Conservation (phyloP, 2,888 invertebrate genomes). For the Erebia palarica region DNA sequence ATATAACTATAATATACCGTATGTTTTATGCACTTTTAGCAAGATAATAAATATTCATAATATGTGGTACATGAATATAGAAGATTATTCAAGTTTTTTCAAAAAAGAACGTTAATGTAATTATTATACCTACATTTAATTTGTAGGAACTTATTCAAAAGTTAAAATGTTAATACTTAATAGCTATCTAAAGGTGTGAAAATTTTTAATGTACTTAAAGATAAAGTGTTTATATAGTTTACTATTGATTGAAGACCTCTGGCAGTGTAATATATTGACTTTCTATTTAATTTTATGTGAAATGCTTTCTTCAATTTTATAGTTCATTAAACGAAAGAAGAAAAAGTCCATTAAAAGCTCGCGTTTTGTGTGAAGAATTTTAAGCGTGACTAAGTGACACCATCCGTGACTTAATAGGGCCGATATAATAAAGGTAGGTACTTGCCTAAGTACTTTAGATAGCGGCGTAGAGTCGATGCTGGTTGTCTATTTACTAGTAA, state of each 20-base stretch:
- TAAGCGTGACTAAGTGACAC: slow-evolving; percentile 16
- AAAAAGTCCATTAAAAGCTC: slow-evolving; percentile 19
- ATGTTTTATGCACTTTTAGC: too few species aligned
- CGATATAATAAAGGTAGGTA: slow-evolving; percentile 1
- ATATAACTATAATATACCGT: too few species aligned
- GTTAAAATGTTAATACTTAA: too few species aligned
- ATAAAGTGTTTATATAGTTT: too few species aligned
- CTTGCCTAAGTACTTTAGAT: slow-evolving; percentile 7
- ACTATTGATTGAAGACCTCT: background rate
- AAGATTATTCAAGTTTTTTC: too few species aligned
- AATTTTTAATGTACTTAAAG: too few species aligned
- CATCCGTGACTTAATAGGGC: slow-evolving; percentile 20
- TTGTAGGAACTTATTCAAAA: too few species aligned
- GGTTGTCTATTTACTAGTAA: background rate
- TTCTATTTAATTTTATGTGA: slow-evolving; percentile 5
- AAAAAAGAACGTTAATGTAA: too few species aligned
- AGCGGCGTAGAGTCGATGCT: background rate
- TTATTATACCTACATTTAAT: too few species aligned
- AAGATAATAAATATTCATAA: too few species aligned
- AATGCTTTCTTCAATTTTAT: slow-evolving; percentile 11
- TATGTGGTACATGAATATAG: too few species aligned
- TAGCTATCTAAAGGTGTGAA: too few species aligned
- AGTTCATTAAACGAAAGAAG: slow-evolving; percentile 17
- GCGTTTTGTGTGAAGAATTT: slow-evolving; percentile 22
- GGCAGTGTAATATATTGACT: background rate